Base-by-base conservation (phyloP, 2,113 vertebrate genomes). In the Nannobrachium achirus region DNA sequence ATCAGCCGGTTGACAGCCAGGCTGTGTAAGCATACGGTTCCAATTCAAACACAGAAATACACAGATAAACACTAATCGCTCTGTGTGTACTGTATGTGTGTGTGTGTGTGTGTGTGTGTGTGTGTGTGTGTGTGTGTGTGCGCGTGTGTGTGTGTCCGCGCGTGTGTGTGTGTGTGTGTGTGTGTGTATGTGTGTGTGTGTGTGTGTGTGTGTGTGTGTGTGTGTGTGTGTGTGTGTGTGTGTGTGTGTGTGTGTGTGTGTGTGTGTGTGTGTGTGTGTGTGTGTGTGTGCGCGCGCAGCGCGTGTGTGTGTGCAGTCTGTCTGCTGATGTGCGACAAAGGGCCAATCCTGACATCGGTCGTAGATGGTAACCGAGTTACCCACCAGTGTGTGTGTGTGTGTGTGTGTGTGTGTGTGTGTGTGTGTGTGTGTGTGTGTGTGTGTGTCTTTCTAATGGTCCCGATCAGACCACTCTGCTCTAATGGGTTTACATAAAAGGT, bases 401-500 rank as follows among this genome's bases (percentile, higher is more conserved):
- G 38, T 2, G 6, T n/a, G n/a, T n/a, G n/a, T n/a, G n/a, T n/a
- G n/a, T 19, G 25, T 45, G 68, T 25, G 45, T n/a, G 14, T 56
- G 16, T 51, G 38, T 57, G 39, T 48, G 39, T 61, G 19, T 52
- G 19, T 44, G 41, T 14, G 44, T 38, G 40, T 42, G 48, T 39
- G 65, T 39, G 38, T 20, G 56, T 58, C 69, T 18, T 10, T 73
- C 20, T 76, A 50, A 79, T 75, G 56, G 33, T 20, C 25, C 56
- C 56, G 56, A 69, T 69, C 58, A 46, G 72, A 42, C 69, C 73
- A 76, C 71, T 89, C 69, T 62, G 19, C 71, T 53, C 77, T 90
- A 89, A 90, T 86, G 77, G 85, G 82, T 89, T 91, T 82, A 90
- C 76, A 84, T 86, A 85, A 88, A 81, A 66, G 85, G 80, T 87